Evolutionary conservation across 1,140 invertebrate species (phyloP).

Genomic region (Aphaenogaster ashmeadi): DNA sequence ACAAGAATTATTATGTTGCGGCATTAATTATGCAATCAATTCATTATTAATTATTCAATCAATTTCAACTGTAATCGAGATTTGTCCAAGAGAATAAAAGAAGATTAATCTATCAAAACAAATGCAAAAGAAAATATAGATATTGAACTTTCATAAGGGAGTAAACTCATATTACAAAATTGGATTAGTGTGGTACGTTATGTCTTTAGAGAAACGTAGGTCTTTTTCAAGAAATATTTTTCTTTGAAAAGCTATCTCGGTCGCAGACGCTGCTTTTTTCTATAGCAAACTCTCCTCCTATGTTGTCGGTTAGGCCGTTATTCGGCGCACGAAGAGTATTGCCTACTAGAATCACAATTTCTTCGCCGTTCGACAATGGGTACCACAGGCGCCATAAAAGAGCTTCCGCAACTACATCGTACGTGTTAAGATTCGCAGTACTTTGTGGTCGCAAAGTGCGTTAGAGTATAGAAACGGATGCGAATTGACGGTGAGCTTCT

Average conservation of each 20-base stretch:
- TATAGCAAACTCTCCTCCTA: neutral
- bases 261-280: neutral
- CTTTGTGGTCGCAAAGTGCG: conserved; percentile 57
- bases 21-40: conserved; percentile 18
- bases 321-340: conserved; percentile 68
- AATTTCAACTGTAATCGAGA: neutral
- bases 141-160: neutral
- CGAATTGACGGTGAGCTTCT: conserved; percentile 48
- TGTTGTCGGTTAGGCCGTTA: conserved; percentile 49
- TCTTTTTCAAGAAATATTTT: conserved; percentile 5
- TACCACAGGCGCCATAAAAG: conserved; percentile 63
- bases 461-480: conserved; percentile 51
- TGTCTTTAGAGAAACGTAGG: neutral
- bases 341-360: conserved; percentile 69
- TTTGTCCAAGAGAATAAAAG: neutral
- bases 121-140: neutral
- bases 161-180: neutral
- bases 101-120: neutral
- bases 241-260: neutral
- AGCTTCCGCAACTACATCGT: conserved; percentile 48
- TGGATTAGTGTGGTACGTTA: neutral
- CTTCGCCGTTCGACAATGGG: conserved; percentile 57
- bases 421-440: conserved; percentile 65
- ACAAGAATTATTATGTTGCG: neutral
- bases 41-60: conserved; percentile 21